Conservation (phyloP, 2,797 vertebrate species). For the Graptemys geographica region DNA sequence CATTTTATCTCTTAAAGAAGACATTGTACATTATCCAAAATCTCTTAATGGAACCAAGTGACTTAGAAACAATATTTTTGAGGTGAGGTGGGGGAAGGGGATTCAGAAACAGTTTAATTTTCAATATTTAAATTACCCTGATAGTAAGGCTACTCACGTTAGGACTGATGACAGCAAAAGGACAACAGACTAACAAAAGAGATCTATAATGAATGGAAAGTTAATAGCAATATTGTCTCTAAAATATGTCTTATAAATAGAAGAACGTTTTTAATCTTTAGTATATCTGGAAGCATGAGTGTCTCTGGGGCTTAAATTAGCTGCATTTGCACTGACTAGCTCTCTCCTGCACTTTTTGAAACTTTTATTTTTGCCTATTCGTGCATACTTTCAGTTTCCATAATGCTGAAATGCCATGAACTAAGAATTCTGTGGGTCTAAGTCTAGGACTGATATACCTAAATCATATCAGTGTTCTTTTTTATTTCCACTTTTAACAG, state of each 20-base stretch:
- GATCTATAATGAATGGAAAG: slow-evolving; percentile 4
- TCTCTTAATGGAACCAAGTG: slow-evolving; percentile 69
- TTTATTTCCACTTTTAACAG: neutral
- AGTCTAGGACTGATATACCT: neutral
- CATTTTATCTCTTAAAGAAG: slow-evolving; percentile 76
- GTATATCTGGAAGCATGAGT: slow-evolving; percentile 1
- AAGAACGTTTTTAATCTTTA: slow-evolving; percentile 40
- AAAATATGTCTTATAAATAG: slow-evolving; percentile 14
- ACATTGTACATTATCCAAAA: slow-evolving; percentile 68
- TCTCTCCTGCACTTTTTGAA: neutral
- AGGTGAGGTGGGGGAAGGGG: neutral
- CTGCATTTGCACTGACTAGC: neutral
- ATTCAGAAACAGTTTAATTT: slow-evolving; percentile 66
- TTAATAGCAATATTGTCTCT: slow-evolving; percentile 17
- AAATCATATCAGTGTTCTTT: neutral
- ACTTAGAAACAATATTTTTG: slow-evolving; percentile 57
- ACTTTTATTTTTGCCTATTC: neutral
- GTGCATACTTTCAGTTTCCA: neutral
- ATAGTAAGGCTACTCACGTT: neutral
- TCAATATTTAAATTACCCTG: slow-evolving; percentile 53
- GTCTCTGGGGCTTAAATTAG: slow-evolving; percentile 14
- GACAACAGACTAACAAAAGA: slow-evolving; percentile 34
- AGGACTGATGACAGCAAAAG: slow-evolving; percentile 25
- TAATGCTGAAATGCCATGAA: neutral
- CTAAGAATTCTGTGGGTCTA: slow-evolving; percentile 12